phyloP scores from a whole-genome alignment of 2,797 vertebrate genomes.

The Hirundo rustica region DNA sequence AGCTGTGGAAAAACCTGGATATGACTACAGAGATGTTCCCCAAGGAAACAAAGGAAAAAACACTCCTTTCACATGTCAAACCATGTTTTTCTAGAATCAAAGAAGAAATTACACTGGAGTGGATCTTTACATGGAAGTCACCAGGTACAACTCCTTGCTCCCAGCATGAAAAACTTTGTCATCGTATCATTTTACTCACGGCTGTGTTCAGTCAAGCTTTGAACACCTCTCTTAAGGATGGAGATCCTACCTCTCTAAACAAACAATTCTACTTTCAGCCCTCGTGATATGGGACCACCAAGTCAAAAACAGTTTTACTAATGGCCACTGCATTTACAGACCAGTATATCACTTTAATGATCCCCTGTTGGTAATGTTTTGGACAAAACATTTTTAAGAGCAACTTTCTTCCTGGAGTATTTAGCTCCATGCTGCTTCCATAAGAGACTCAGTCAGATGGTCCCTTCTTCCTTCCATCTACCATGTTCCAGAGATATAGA shows the following conservation, averaged over 20 bases:
- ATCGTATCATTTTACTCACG: neutral
- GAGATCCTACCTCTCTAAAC: neutral
- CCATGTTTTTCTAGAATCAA: neutral
- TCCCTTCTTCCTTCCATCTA: neutral
- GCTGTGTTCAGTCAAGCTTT: neutral
- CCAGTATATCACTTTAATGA: neutral
- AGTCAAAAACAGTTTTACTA: neutral
- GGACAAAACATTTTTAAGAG: neutral
- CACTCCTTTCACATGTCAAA: neutral
- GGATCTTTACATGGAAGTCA: neutral
- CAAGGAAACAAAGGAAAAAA: neutral
- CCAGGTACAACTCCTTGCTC: neutral
- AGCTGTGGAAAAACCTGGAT: neutral
- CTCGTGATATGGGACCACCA: neutral
- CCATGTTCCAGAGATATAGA: neutral
- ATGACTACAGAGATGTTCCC: neutral
- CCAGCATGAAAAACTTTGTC: neutral
- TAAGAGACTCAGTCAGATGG: neutral
- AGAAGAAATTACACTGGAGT: neutral
- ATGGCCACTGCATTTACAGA: neutral
- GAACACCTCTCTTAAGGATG: neutral
- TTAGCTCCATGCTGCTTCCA: neutral
- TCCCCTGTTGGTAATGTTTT: neutral
- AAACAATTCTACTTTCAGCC: neutral
- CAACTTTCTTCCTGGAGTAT: neutral